These are phyloP conservation scores for Carposina sasakii DNA, from an alignment of 1,140 invertebrate species.

Conservation along the genomic window DNA sequence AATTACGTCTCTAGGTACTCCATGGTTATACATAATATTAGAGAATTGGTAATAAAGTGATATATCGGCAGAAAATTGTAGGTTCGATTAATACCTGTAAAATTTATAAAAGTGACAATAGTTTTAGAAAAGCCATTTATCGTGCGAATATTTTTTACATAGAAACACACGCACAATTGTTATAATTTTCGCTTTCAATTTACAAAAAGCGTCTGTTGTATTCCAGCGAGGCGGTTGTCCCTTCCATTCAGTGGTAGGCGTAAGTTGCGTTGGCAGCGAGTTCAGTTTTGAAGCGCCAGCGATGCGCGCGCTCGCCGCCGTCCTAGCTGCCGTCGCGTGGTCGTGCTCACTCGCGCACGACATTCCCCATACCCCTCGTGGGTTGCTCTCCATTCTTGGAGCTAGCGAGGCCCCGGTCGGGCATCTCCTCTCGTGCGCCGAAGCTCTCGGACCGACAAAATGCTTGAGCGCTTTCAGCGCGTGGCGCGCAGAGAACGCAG, in stretches of 20 bases:
- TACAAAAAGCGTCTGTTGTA: too few species aligned
- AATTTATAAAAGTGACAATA: too few species aligned
- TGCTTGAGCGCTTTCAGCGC: conserved; percentile 59
- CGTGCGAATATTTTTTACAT: too few species aligned
- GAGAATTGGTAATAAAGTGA: too few species aligned
- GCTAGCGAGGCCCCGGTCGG: conserved; percentile 22
- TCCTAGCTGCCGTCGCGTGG: conserved; percentile 42
- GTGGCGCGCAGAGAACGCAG: conserved; percentile 53
- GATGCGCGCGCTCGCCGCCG: conserved; percentile 56
- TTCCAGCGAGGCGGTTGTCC: too few species aligned
- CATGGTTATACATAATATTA: too few species aligned
- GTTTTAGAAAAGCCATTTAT: too few species aligned
- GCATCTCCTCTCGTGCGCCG: conserved; percentile 39
- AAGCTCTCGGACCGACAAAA: conserved; percentile 44
- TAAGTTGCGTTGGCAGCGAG: conserved; percentile 21
- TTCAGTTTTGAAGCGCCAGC: conserved; percentile 51
- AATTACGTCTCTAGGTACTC: too few species aligned
- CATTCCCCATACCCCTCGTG: conserved; percentile 15
- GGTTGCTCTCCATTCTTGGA: not conserved
- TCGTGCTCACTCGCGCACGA: conserved; percentile 32
- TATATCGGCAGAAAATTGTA: too few species aligned
- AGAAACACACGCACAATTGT: too few species aligned
- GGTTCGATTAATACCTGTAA: too few species aligned
- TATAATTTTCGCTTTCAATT: too few species aligned
- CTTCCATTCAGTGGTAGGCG: conserved; percentile 30